Conservation (phyloP, 2,113 vertebrate species). For the Entomyzon cyanotis region DNA sequence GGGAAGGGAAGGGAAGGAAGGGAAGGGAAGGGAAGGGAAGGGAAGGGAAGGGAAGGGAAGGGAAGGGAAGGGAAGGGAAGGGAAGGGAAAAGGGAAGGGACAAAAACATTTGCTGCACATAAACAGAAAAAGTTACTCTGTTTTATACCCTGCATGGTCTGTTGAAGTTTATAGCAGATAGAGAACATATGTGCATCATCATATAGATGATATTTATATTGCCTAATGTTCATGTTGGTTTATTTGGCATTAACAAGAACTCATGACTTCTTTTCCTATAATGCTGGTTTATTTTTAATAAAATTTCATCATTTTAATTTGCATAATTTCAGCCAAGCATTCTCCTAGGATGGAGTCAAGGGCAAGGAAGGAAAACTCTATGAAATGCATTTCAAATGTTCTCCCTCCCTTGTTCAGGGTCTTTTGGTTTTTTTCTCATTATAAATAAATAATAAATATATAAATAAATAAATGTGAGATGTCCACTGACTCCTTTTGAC, state of each 20-base stretch:
- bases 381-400: slow-evolving; percentile 16
- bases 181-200: slow-evolving; percentile 43
- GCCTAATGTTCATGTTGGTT: slow-evolving; percentile 36
- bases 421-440: not conserved
- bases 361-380: not conserved
- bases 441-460: not conserved
- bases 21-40: no score
- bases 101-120: not conserved
- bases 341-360: not conserved
- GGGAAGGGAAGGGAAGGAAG: no score
- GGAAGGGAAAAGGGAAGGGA: not conserved
- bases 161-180: not conserved
- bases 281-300: slow-evolving; percentile 49
- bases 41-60: no score
- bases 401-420: not conserved
- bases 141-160: not conserved
- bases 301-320: not conserved
- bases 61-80: no score
- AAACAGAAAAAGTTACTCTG: slow-evolving; percentile 15
- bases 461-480: not conserved
- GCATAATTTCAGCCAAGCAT: not conserved
- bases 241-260: slow-evolving; percentile 49
- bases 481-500: not conserved
- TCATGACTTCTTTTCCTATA: slow-evolving; percentile 6
- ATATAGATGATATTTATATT: slow-evolving; percentile 43